Base-by-base conservation (phyloP, 1,140 invertebrate genomes). In the Diabrotica undecimpunctata region DNA sequence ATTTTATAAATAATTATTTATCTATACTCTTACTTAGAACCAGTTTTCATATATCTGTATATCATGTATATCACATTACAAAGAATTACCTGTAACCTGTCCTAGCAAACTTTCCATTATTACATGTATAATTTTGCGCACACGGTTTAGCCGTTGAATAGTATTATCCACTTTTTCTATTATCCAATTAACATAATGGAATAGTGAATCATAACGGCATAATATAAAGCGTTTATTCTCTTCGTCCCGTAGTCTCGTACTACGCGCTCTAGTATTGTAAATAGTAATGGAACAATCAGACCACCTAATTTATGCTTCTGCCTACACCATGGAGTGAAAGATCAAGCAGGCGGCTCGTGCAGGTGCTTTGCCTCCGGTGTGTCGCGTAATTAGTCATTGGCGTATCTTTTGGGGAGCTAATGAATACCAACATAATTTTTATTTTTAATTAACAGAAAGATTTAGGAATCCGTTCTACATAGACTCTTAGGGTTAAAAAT, bases 301-400 rank as follows among this genome's bases (percentile, higher is more conserved):
- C 41, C 41, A 46, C 41, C 41, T 46, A 46, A 46, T 46, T 46
- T 46, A 46, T 46, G 41, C 41, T 46, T 10, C 41, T 46, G 8
- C 41, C 41, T 46, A 46, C 41, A 46, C 41, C 8, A 10, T 46
- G 41, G n/a, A 10, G n/a, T 10, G 41, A 46, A 8, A 46, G 41
- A 54, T 54, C 54, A 14, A 54, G 54, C 54, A 11, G 12, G 54
- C 9, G 54, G 12, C 54, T 54, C 62, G 54, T 39, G 62, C 62
- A 64, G 62, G 62, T 64, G 62, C 62, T 64, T 25, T 39, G 62
- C 62, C 62, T 53, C 54, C 62, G 62, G 62, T 38, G 10, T 46
- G 41, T 46, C 41, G 41, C 41, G 41, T 46, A 46, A 46, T 46
- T 46, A 46, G 8, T 10, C 41, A 46, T 8, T 46, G 41, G 41